Conservation (phyloP, 2,888 invertebrate species). For the Agriopis aurantiaria region DNA sequence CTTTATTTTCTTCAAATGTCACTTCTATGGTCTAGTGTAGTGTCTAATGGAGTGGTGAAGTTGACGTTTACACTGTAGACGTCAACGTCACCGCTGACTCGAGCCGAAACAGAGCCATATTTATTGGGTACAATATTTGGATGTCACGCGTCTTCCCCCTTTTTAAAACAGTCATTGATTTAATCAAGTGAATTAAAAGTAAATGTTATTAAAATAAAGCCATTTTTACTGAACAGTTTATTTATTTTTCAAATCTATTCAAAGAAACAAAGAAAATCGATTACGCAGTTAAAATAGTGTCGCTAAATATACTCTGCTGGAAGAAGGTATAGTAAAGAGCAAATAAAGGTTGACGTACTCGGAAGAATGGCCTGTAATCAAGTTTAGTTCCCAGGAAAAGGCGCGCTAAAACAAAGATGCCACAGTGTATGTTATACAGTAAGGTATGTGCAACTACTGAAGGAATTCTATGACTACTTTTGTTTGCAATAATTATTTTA, state of each 20-base stretch:
- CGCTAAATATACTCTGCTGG: slow-evolving; percentile 1
- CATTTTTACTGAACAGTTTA: background rate
- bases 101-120: too few relatives aligned
- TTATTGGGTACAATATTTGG: too few relatives aligned
- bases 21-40: too few relatives aligned
- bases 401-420: slow-evolving; percentile 5
- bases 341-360: slow-evolving; percentile 24
- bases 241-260: background rate
- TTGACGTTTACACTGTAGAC: too few relatives aligned
- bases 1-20: too few relatives aligned
- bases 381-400: slow-evolving; percentile 9
- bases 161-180: too few relatives aligned
- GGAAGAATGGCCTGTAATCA: slow-evolving; percentile 27
- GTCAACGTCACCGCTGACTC: too few relatives aligned
- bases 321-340: slow-evolving; percentile 13
- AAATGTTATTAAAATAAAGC: too few relatives aligned
- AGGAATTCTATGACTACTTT: background rate
- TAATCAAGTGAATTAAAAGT: too few relatives aligned
- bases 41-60: too few relatives aligned
- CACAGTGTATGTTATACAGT: slow-evolving; percentile 6
- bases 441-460: background rate
- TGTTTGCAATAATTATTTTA: too few relatives aligned
- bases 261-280: slow-evolving; percentile 1
- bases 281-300: slow-evolving; percentile 3
- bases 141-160: too few relatives aligned